These are phyloP conservation scores for Craterocephalus amniculus DNA, from an alignment of 2,797 vertebrate species.

Conservation along the genomic window DNA sequence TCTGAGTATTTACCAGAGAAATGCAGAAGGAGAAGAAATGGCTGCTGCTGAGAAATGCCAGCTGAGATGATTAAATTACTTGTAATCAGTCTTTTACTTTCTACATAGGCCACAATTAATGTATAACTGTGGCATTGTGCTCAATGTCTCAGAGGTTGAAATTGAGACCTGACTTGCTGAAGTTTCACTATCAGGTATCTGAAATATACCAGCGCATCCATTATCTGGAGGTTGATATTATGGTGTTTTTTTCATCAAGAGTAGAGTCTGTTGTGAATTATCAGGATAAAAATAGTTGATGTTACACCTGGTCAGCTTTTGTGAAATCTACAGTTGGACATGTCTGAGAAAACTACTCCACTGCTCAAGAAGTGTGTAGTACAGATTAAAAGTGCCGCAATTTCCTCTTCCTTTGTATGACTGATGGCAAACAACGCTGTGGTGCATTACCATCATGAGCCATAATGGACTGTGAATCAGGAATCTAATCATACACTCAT, in stretches of 20 bases:
- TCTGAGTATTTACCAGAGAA: background rate
- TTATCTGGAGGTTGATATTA: background rate
- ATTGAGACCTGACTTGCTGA: background rate
- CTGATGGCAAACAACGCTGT: background rate
- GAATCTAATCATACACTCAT: background rate
- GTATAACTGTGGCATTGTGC: background rate
- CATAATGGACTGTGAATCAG: background rate
- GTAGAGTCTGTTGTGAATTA: background rate
- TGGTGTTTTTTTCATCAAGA: background rate
- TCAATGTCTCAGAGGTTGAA: background rate
- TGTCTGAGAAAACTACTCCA: background rate
- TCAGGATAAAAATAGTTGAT: background rate
- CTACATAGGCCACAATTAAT: background rate
- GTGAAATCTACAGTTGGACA: background rate
- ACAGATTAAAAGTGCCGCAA: background rate
- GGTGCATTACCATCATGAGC: background rate
- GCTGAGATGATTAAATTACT: conserved; percentile 7
- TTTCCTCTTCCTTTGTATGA: background rate
- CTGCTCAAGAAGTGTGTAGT: no score
- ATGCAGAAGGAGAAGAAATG: background rate
- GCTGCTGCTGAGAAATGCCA: conserved; percentile 2
- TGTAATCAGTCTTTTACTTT: background rate
- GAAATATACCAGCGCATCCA: background rate
- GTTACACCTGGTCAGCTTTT: background rate
- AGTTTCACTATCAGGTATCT: background rate